Evolutionary conservation across 1,140 invertebrate species (phyloP).

Genomic region (Eueides isabella): DNA sequence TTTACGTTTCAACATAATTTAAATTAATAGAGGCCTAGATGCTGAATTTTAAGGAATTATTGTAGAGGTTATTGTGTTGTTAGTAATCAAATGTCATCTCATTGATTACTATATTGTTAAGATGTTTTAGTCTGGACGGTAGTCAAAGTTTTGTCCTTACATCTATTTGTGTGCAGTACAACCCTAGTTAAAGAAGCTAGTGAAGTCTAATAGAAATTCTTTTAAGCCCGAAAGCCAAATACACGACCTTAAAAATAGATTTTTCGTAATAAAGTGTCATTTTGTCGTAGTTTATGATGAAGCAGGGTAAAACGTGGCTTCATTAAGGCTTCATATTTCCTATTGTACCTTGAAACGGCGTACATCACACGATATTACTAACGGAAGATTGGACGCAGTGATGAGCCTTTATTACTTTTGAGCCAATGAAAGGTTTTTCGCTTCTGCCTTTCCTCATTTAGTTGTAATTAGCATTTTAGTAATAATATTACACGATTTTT

Average conservation of each 20-base stretch:
- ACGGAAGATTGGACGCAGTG: slow-evolving; percentile 28
- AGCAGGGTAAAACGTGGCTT: slow-evolving; percentile 26
- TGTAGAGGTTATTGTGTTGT: no score
- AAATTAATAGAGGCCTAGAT: no score
- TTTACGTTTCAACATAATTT: no score
- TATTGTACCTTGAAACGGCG: slow-evolving; percentile 32
- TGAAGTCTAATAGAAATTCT: slow-evolving; percentile 5
- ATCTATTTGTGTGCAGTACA: neutral
- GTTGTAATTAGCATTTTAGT: slow-evolving; percentile 22
- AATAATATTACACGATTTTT: neutral
- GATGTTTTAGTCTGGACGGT: no score
- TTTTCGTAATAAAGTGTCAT: slow-evolving; percentile 19
- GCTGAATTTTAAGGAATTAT: no score
- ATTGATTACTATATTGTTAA: no score
- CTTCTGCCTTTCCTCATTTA: slow-evolving; percentile 27
- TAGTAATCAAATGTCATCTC: no score
- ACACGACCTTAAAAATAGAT: slow-evolving; percentile 1
- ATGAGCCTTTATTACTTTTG: slow-evolving; percentile 39
- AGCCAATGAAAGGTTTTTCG: slow-evolving; percentile 30
- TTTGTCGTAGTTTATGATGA: slow-evolving; percentile 23
- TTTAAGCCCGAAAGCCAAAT: neutral
- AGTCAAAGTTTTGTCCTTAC: no score
- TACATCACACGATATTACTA: slow-evolving; percentile 32
- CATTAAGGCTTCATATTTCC: slow-evolving; percentile 34
- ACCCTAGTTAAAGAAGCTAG: neutral